Evolutionary conservation across 2,797 vertebrate species (phyloP).

Genomic region (Xyrichtys novacula): DNA sequence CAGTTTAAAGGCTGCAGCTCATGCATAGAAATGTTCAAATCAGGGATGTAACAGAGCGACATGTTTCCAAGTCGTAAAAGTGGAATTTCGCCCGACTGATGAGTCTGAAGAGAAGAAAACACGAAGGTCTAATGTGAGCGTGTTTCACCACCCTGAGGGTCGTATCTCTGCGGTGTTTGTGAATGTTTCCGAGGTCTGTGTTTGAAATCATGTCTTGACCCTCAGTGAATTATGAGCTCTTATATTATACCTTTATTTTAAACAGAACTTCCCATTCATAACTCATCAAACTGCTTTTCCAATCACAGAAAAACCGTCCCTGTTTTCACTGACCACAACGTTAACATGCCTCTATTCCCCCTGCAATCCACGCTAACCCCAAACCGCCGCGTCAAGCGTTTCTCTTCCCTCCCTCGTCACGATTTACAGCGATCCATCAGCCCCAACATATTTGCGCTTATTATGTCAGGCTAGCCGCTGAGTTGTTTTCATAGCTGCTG

Average conservation of each 20-base stretch:
- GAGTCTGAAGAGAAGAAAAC: too few relatives aligned
- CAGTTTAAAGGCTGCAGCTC: not conserved
- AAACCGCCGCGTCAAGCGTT: constrained; percentile 51
- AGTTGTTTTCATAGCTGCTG: constrained; percentile 48
- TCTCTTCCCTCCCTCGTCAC: constrained; percentile 26
- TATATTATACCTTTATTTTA: constrained; percentile 28
- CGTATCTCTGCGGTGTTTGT: constrained; percentile 2
- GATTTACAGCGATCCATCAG: constrained; percentile 56
- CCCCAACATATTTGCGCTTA: constrained; percentile 45
- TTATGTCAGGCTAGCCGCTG: constrained; percentile 46
- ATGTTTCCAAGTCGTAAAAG: too few relatives aligned
- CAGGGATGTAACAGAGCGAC: too few relatives aligned
- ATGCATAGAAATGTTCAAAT: not conserved
- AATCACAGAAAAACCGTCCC: constrained; percentile 48
- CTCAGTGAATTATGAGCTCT: constrained; percentile 52
- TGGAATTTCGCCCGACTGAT: too few relatives aligned
- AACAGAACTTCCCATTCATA: constrained; percentile 62
- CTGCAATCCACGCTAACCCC: constrained; percentile 26
- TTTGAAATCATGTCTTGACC: constrained; percentile 39
- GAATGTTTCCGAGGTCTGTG: constrained; percentile 32
- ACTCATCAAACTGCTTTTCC: constrained; percentile 50
- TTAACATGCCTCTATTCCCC: constrained; percentile 39
- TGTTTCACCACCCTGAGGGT: constrained; percentile 1
- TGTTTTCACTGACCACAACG: constrained; percentile 37
- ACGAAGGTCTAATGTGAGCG: too few relatives aligned